Evolutionary conservation across 2,888 invertebrate species (phyloP), one percentile per base, ranked within the genome.

Genomic region (Apamea sordens): DNA sequence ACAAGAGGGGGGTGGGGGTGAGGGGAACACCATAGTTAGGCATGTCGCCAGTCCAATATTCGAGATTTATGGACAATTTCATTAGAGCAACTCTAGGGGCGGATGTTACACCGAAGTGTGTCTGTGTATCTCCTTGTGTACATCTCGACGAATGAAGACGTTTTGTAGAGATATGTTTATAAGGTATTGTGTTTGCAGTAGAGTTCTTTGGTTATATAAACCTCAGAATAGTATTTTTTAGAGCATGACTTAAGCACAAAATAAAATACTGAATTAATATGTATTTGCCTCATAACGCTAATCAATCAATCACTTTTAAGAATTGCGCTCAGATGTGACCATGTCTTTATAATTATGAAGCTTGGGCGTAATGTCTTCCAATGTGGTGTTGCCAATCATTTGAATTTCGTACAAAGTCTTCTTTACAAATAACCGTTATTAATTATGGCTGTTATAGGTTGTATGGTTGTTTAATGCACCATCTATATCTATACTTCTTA

Each of bases 11-110:
- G 67, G 0, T 7, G 53, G 53, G 59, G 50, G 68, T 18, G 74
- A 73, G 76, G 79, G 83, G 83, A 87, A 86, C 89, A 88, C 86
- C 85, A 89, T 89, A 89, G 90, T 89, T 89, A 90, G 90, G 87
- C 90, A 87, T 87, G 89, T 90, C 89, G 90, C 88, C 88, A 88
- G 89, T 88, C 87, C 90, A 87, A 90, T 90, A 91, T 91, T 86
- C 84, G 83, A 86, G 91, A 91, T 90, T 91, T 91, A 91, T 91
- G 89, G 86, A 91, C 89, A 86, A 89, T 90, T 91, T 91, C 91
- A 90, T 91, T 91, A 91, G 89, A 88, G 85, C 84, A 85, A 88
- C 83, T 88, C 77, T 65, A 75, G 47, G 68, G 73, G 50, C 28
- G 41, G 18, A 36, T 28, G 67, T 89, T 65, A 89, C 89, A 91